Evolutionary conservation across 2,888 invertebrate genomes (phyloP), one percentile per base, ranked within the genome.

Genomic region (Chymomyza amoena): DNA sequence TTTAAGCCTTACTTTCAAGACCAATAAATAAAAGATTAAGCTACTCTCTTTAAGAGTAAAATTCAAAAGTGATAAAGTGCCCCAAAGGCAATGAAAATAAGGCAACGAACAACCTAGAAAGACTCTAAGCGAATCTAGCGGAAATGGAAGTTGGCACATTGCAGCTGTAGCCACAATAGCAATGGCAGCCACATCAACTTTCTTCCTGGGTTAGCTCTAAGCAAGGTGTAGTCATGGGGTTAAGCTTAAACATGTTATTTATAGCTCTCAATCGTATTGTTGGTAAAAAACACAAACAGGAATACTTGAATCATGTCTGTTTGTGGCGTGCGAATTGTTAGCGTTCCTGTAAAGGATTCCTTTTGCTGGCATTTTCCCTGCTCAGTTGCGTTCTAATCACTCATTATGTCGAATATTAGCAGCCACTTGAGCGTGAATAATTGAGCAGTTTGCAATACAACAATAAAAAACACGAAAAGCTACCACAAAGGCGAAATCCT

Each of bases 221-320:
- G 54, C 67, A 75, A 82, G 80, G 73, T 83, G 77, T 69, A 45
- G 13, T 13, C 69, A 70, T 32, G 70, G 77, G 69, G 52, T 18
- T 54, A 52, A 73, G 63, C 76, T 82, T 87, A 73, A 80, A 75
- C 82, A 71, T 72, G 74, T 88, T 87, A 88, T 84, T 84, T 88
- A 84, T 87, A 80, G 65, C 65, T 57, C 13, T 13, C 39, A 45
- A 45, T 45, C 13, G 39, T 5, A 13, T 57, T 25, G 28, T 57
- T 20, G 15, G 54, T 10, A 54, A 3, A 25, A 25, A 25, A 25
- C 16, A 54, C 18, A 57, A 57, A 25, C 56, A 28, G 20, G 25
- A 25, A 13, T 25, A 67, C 66, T 52, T 64, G 74, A 72, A 74
- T 73, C 71, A 79, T 86, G 72, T 69, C 82, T 79, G 75, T 28